Evolutionary conservation across 1,140 invertebrate species (phyloP).

Genomic region (Heliconius hermathena): DNA sequence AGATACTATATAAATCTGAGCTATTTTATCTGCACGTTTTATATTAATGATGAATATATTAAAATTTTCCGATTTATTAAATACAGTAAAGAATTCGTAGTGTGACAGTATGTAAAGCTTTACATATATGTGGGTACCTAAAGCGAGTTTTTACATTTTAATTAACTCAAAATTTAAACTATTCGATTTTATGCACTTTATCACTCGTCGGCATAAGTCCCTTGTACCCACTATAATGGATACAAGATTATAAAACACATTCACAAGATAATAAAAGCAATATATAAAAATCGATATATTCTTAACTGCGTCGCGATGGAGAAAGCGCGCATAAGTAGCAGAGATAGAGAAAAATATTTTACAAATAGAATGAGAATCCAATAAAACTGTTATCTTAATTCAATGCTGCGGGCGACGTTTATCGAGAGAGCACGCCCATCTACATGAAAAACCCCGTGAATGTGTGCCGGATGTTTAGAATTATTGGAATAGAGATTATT

Average conservation of each 20-base stretch:
- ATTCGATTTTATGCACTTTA: neutral
- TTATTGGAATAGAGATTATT: constrained; percentile 36
- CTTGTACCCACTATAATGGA: constrained; percentile 12
- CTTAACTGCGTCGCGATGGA: neutral
- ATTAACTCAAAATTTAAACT: neutral
- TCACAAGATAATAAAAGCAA: constrained; percentile 11
- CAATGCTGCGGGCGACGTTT: constrained; percentile 54
- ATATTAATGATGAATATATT: neutral
- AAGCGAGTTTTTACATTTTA: no score
- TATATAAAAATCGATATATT: constrained; percentile 20
- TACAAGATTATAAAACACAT: constrained; percentile 22
- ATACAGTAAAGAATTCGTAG: neutral
- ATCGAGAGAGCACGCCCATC: constrained; percentile 57
- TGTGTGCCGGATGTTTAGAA: constrained; percentile 30
- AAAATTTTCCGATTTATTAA: neutral
- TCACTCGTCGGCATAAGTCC: neutral
- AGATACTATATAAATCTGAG: neutral
- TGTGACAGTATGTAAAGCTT: neutral
- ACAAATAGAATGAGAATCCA: constrained; percentile 61
- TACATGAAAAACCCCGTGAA: constrained; percentile 44
- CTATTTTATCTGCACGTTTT: neutral
- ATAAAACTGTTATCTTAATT: constrained; percentile 74
- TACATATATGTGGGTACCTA: no score
- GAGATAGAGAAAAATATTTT: constrained; percentile 35
- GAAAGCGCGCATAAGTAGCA: constrained; percentile 34